Conservation (phyloP, 1,140 invertebrate genomes). For the Solenopsis fugax region DNA sequence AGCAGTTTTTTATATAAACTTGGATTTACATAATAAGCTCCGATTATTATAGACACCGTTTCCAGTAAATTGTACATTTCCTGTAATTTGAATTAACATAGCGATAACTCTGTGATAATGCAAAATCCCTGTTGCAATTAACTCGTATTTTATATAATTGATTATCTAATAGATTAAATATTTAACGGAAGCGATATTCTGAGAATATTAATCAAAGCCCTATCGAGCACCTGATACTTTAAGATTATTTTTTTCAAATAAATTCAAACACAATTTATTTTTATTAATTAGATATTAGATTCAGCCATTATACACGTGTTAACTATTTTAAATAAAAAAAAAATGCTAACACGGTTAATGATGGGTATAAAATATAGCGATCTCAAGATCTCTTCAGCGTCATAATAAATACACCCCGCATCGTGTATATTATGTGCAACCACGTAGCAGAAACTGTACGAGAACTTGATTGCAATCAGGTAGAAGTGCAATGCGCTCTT, state of each 20-base stretch:
- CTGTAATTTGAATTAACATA: constrained; percentile 14
- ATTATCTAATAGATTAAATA: not conserved
- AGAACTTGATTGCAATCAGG: constrained; percentile 55
- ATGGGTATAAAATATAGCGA: constrained; percentile 20
- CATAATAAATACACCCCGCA: constrained; percentile 26
- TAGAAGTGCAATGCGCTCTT: constrained; percentile 40
- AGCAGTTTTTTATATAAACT: not conserved
- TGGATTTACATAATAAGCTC: not conserved
- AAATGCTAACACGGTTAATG: constrained; percentile 10
- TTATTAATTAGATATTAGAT: constrained; percentile 12
- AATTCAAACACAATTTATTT: not conserved
- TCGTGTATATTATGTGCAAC: constrained; percentile 26
- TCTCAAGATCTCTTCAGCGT: constrained; percentile 10
- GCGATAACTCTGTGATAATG: not conserved
- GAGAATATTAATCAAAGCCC: not conserved
- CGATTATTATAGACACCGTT: constrained; percentile 1
- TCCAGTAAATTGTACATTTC: constrained; percentile 22
- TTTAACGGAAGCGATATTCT: not conserved
- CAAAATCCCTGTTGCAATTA: not conserved
- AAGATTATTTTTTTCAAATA: not conserved
- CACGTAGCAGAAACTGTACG: constrained; percentile 36
- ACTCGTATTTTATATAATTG: not conserved
- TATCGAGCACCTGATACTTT: not conserved
- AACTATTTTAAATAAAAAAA: not conserved
- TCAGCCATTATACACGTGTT: not conserved